These are phyloP conservation scores for Aurelia aurita complex sp. Pacific DNA, from an alignment of 30 jellyfish, hydroid and myxozoan genomes.

Conservation along the genomic window DNA sequence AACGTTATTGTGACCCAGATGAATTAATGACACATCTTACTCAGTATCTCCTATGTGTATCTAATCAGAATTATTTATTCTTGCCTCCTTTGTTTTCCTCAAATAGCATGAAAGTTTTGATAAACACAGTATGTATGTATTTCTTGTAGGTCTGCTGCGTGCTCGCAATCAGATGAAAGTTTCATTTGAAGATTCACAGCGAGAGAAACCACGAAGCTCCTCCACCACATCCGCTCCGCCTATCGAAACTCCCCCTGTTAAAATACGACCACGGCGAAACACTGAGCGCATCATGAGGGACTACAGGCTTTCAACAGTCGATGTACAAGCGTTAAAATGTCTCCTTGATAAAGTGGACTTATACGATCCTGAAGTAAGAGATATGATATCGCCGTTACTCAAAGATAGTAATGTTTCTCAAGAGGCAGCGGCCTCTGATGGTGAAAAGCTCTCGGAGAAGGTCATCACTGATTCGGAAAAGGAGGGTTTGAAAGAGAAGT, in stretches of 20 bases:
- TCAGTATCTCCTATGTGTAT: no score
- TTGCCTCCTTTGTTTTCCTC: no score
- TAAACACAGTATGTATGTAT: neutral
- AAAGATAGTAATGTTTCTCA: slow-evolving; percentile 44
- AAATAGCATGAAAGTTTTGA: no score
- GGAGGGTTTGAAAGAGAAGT: slow-evolving; percentile 83
- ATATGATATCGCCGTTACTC: slow-evolving; percentile 72
- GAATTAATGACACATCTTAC: no score
- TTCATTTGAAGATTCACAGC: slow-evolving; percentile 47
- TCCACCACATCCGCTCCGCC: slow-evolving; percentile 21
- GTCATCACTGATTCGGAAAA: slow-evolving; percentile 85
- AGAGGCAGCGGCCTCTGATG: slow-evolving; percentile 51
- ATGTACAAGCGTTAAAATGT: slow-evolving; percentile 81
- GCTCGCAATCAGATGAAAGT: slow-evolving; percentile 45
- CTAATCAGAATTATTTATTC: no score
- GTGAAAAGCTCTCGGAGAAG: slow-evolving; percentile 71
- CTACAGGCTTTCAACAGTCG: slow-evolving; percentile 79
- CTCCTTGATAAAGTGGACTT: slow-evolving; percentile 86
- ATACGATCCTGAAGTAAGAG: slow-evolving; percentile 86
- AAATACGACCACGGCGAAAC: slow-evolving; percentile 78
- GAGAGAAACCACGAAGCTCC: slow-evolving; percentile 53
- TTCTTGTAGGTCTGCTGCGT: slow-evolving; percentile 10
- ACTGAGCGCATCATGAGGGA: slow-evolving; percentile 95
- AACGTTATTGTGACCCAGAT: no score
- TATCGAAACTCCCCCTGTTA: slow-evolving; percentile 25